Conservation (phyloP, 2,888 invertebrate genomes). For the Agrotis clavis region DNA sequence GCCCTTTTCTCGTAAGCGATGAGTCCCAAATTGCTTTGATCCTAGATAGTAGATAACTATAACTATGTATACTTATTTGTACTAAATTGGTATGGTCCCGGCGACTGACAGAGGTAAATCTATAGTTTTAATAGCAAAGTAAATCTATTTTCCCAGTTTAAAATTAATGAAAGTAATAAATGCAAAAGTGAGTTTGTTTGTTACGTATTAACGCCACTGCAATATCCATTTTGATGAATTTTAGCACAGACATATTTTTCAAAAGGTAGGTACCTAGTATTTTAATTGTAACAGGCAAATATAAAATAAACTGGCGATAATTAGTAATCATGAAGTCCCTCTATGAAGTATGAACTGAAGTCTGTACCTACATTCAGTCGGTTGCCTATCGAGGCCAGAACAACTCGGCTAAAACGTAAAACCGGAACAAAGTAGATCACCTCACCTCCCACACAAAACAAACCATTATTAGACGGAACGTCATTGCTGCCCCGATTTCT, state of each 20-base stretch:
- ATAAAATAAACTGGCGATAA: too few relatives aligned
- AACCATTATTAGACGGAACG: slow-evolving; percentile 15
- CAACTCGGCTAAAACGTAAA: slow-evolving; percentile 3
- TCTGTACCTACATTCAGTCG: background rate
- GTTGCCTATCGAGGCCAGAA: background rate
- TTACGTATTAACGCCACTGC: too few relatives aligned
- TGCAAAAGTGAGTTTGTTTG: too few relatives aligned
- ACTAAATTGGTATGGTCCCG: background rate
- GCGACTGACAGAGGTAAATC: background rate
- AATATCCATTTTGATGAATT: too few relatives aligned
- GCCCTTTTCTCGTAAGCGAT: slow-evolving; percentile 27
- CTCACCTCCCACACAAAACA: slow-evolving; percentile 5
- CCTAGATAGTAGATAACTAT: background rate
- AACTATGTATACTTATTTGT: background rate
- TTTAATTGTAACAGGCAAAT: too few relatives aligned
- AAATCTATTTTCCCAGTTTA: background rate
- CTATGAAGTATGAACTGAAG: background rate
- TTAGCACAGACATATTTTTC: too few relatives aligned
- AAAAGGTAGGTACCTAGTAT: too few relatives aligned
- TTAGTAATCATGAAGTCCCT: too few relatives aligned
- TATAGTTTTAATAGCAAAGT: background rate
- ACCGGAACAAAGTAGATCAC: background rate
- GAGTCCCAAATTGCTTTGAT: slow-evolving; percentile 46
- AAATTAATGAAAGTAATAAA: background rate
- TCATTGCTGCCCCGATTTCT: slow-evolving; percentile 25